A percentile compares a stretch with the other conserved stretches of the same genome.
These are phyloP conservation scores for Argyrosomus regius DNA, from an alignment of 2,797 vertebrate genomes.

Conservation along the genomic window DNA sequence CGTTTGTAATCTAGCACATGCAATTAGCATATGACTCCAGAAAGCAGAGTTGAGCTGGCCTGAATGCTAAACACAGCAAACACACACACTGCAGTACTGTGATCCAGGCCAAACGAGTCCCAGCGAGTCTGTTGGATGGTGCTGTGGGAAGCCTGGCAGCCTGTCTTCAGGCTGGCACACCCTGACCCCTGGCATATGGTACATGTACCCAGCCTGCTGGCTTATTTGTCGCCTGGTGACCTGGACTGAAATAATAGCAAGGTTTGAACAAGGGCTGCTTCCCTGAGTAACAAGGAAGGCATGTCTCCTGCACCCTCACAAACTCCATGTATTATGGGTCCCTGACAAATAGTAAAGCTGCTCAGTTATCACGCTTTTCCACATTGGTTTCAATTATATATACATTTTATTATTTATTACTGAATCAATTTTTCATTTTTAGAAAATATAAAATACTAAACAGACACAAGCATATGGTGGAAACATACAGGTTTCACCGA, in stretches of 20 bases:
- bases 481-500: not conserved
- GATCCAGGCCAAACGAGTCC: constrained; percentile 46
- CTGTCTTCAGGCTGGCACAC: constrained; percentile 69
- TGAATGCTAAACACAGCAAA: constrained; percentile 38
- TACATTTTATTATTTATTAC: not conserved
- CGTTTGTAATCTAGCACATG: constrained; percentile 19
- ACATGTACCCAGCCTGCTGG: constrained; percentile 73
- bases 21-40: constrained; percentile 8
- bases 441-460: constrained; percentile 1
- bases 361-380: not conserved
- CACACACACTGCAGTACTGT: constrained; percentile 17
- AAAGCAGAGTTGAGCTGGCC: constrained; percentile 22
- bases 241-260: constrained; percentile 49
- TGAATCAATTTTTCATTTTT: not conserved
- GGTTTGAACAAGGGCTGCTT: constrained; percentile 46
- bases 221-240: constrained; percentile 73
- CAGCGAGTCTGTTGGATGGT: constrained; percentile 59
- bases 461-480: not conserved
- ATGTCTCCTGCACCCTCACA: constrained; percentile 16
- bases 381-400: not conserved
- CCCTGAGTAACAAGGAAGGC: constrained; percentile 22
- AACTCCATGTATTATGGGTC: constrained; percentile 36
- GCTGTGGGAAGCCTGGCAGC: constrained; percentile 72
- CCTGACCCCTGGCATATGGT: constrained; percentile 83
- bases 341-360: constrained; percentile 14